These are phyloP conservation scores for Chymomyza costata DNA, from an alignment of 1,140 invertebrate species.

Conservation along the genomic window DNA sequence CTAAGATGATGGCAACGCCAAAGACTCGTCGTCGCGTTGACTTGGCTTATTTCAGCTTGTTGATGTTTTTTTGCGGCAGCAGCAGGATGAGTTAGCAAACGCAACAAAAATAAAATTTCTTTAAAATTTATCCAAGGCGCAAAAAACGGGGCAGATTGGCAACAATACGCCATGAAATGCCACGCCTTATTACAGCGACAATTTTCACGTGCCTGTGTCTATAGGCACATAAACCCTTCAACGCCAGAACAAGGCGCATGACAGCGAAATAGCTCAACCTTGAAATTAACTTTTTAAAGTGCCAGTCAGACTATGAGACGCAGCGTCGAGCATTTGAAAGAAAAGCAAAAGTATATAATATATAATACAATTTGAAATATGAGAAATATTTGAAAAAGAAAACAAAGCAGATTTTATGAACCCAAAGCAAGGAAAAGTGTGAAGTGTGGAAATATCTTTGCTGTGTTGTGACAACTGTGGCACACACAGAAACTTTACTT, in stretches of 20 bases:
- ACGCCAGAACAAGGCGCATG: conserved; percentile 2
- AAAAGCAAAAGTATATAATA: too few species aligned
- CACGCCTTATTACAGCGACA: conserved; percentile 31
- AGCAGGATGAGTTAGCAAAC: conserved; percentile 15
- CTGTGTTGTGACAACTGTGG: background rate
- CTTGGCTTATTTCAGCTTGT: conserved; percentile 60
- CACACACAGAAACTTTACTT: too few species aligned
- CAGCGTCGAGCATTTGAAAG: conserved; percentile 31
- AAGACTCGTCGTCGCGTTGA: too few species aligned
- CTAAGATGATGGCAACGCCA: too few species aligned
- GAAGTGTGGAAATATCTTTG: conserved; percentile 53
- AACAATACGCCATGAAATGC: too few species aligned
- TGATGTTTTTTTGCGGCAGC: conserved; percentile 54
- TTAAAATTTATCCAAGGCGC: conserved; percentile 69
- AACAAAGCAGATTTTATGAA: conserved; percentile 33
- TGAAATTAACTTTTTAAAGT: conserved; percentile 67
- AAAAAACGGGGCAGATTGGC: too few species aligned
- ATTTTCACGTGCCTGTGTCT: conserved; percentile 31
- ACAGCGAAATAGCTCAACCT: conserved; percentile 57
- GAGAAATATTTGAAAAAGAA: conserved; percentile 13
- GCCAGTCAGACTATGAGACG: too few species aligned
- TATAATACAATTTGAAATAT: too few species aligned
- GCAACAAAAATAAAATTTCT: conserved; percentile 44
- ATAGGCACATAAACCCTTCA: conserved; percentile 49
- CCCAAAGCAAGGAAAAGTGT: conserved; percentile 50